A percentile compares a stretch with the other conserved stretches of the same genome.
phyloP scores from a whole-genome alignment of 2,113 vertebrate genomes.

The Orthonyx spaldingii region DNA sequence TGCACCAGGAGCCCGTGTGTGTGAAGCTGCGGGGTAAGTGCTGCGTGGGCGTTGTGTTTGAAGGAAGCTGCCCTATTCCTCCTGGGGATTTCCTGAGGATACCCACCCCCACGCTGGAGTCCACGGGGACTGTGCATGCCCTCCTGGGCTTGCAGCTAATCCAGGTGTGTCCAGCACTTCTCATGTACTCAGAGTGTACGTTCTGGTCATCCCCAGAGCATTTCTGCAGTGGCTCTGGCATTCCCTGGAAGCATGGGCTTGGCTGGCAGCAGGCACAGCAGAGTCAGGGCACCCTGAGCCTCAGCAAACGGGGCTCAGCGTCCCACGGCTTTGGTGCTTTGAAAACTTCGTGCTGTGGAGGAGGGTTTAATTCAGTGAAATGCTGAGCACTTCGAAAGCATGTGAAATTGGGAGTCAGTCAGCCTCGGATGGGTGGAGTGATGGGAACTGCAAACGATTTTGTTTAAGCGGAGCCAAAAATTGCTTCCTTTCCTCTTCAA shows the following conservation, averaged over 20 bases:
- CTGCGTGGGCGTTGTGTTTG: rapidly evolving
- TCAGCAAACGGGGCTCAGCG: neutral
- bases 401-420: neutral
- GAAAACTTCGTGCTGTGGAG: neutral
- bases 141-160: neutral
- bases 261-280: neutral
- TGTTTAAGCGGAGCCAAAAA: constrained; percentile 17
- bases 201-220: neutral
- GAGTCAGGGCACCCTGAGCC: neutral
- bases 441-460: constrained; percentile 10
- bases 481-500: constrained; percentile 14
- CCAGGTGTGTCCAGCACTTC: neutral
- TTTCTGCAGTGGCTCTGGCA: neutral
- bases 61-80: neutral
- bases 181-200: neutral
- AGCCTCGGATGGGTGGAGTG: neutral
- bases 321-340: neutral
- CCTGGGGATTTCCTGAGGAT: neutral
- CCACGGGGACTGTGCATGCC: neutral
- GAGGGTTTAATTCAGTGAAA: neutral
- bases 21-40: constrained; percentile 29
- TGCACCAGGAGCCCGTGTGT: neutral
- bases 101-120: neutral
- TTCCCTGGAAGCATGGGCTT: neutral
- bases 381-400: neutral